phyloP scores from a whole-genome alignment of 2,888 invertebrate species.

The Morinoia aosen region DNA sequence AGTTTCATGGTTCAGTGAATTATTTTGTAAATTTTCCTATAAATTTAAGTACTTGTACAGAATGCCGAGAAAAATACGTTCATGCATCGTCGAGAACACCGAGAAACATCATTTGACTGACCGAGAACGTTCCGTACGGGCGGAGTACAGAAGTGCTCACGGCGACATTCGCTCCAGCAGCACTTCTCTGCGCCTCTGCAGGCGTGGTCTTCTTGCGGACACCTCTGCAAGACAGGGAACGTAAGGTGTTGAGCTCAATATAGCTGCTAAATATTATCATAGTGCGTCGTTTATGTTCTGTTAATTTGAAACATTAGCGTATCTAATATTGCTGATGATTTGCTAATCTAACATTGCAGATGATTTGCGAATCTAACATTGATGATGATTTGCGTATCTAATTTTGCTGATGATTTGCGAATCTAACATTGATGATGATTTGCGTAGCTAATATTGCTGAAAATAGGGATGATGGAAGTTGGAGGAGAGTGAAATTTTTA shows the following conservation, averaged over 20 bases:
- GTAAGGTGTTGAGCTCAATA: background rate
- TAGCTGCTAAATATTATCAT: too few relatives aligned
- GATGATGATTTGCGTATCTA: too few relatives aligned
- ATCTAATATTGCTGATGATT: too few relatives aligned
- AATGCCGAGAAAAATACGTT: background rate
- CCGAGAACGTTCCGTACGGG: background rate
- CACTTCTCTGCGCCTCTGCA: slow-evolving; percentile 8
- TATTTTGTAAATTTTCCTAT: background rate
- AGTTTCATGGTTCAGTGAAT: background rate
- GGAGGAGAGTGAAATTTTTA: too few relatives aligned
- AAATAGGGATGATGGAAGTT: too few relatives aligned
- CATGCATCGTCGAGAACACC: background rate
- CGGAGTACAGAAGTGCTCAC: background rate
- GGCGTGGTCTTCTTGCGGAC: slow-evolving; percentile 8
- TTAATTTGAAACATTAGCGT: too few relatives aligned
- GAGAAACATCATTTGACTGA: background rate
- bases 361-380: too few relatives aligned
- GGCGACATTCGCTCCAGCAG: slow-evolving; percentile 42
- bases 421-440: too few relatives aligned
- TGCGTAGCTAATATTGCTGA: too few relatives aligned
- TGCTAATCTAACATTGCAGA: too few relatives aligned
- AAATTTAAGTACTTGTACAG: background rate
- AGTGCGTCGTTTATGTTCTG: too few relatives aligned
- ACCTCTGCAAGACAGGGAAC: background rate
- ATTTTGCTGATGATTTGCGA: too few relatives aligned